Percentiles rank a stretch among this genome's conserved stretches.
Conservation (phyloP, 1,140 invertebrate genomes). For the Neelides sp. region DNA sequence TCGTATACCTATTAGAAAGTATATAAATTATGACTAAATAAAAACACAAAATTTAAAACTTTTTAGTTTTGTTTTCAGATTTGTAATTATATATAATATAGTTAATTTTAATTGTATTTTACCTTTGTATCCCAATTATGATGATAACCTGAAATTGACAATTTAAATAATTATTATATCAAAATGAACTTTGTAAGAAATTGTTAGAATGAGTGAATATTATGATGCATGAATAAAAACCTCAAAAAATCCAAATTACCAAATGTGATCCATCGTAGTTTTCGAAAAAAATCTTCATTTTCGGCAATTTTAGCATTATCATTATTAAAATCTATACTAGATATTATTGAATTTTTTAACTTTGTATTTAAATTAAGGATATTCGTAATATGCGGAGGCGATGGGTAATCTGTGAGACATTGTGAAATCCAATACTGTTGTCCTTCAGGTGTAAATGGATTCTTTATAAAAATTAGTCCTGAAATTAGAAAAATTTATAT, state of each 20-base stretch:
- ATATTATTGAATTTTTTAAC: neutral
- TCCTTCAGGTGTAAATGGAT: conserved; percentile 63
- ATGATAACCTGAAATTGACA: no score
- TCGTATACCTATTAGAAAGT: conserved; percentile 46
- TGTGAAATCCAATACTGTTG: conserved; percentile 70
- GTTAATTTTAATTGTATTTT: no score
- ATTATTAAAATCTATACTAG: no score
- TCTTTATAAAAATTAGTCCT: conserved; percentile 65
- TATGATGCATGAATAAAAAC: no score
- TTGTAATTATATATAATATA: no score
- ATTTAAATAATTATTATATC: no score
- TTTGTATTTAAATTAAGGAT: conserved; percentile 20
- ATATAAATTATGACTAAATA: conserved; percentile 4
- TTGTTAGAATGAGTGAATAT: no score
- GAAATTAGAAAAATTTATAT: conserved; percentile 23
- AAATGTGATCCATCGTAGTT: conserved; percentile 78
- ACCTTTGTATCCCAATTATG: conserved; percentile 91
- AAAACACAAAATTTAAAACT: no score
- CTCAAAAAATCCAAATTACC: no score
- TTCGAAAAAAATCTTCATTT: conserved; percentile 37
- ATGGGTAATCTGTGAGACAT: conserved; percentile 62
- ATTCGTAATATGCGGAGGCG: conserved; percentile 49
- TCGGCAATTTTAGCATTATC: no score
- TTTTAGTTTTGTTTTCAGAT: no score
- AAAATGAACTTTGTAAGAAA: no score